Percentiles rank a stretch among this genome's conserved stretches.
Conservation (phyloP, 2,797 vertebrate species). For the Coregonus sp. region DNA sequence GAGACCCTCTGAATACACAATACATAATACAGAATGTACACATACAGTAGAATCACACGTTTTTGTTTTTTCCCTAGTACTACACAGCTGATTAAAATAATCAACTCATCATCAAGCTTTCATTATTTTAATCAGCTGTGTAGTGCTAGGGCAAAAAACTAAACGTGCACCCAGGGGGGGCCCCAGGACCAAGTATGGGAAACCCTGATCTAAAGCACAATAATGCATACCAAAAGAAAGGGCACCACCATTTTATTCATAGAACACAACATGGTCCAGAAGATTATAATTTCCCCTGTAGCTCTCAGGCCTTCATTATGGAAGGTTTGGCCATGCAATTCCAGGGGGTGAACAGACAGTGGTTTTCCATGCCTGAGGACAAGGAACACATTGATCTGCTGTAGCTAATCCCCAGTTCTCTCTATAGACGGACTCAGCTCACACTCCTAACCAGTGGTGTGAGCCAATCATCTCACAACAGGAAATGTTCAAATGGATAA, state of each 20-base stretch:
- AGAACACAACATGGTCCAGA: background rate
- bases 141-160: too few species aligned
- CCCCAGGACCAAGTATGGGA: too few species aligned
- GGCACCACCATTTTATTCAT: background rate
- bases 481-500: background rate
- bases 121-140: background rate
- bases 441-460: background rate
- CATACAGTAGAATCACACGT: background rate
- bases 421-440: background rate
- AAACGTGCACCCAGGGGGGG: too few species aligned
- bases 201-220: background rate
- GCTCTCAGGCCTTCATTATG: slow-evolving; percentile 8
- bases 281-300: background rate
- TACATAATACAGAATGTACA: background rate
- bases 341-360: background rate
- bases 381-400: slow-evolving; percentile 37
- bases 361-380: slow-evolving; percentile 29
- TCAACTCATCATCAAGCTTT: background rate
- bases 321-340: background rate
- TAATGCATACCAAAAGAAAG: background rate
- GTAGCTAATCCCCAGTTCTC: background rate
- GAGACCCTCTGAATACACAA: background rate
- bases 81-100: too few species aligned
- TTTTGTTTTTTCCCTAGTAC: background rate
- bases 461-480: background rate